Conservation (phyloP, 2,888 invertebrate genomes). For the Hyposoter didymator region DNA sequence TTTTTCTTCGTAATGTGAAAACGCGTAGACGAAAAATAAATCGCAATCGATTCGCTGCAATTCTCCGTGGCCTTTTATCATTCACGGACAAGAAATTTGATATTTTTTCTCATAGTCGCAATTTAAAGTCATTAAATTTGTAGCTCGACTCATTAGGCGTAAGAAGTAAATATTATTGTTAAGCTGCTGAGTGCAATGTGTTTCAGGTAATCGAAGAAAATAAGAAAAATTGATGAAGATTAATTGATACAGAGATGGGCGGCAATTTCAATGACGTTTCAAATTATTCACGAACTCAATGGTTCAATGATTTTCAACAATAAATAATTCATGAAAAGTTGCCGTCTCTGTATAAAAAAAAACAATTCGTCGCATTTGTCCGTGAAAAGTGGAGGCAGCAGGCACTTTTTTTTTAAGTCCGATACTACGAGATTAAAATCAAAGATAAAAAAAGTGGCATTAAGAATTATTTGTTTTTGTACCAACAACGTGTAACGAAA, state of each 20-base stretch:
- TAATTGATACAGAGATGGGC: neutral
- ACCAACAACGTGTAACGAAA: slow-evolving; percentile 28
- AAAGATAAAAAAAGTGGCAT: slow-evolving; percentile 62
- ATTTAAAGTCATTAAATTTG: slow-evolving; percentile 62
- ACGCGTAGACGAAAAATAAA: slow-evolving; percentile 62
- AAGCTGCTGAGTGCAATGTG: slow-evolving; percentile 80
- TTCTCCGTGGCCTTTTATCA: slow-evolving; percentile 42
- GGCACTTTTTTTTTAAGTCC: slow-evolving; percentile 21
- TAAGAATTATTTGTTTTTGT: slow-evolving; percentile 37
- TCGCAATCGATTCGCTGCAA: slow-evolving; percentile 47
- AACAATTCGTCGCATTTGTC: slow-evolving; percentile 51
- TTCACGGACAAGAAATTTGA: slow-evolving; percentile 55
- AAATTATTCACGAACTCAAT: neutral
- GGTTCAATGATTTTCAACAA: neutral
- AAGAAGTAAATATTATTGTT: slow-evolving; percentile 71
- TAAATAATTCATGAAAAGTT: neutral
- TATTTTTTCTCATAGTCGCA: slow-evolving; percentile 18
- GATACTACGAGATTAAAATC: slow-evolving; percentile 59
- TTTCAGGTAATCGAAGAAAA: slow-evolving; percentile 75
- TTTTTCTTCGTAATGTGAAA: slow-evolving; percentile 69
- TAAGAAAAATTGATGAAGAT: slow-evolving; percentile 67
- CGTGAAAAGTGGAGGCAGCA: slow-evolving; percentile 44
- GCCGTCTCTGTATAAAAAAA: slow-evolving; percentile 1
- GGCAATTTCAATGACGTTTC: neutral
- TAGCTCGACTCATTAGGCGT: slow-evolving; percentile 68